Conservation (phyloP, 2,888 invertebrate species). For the Catocala sponsa region DNA sequence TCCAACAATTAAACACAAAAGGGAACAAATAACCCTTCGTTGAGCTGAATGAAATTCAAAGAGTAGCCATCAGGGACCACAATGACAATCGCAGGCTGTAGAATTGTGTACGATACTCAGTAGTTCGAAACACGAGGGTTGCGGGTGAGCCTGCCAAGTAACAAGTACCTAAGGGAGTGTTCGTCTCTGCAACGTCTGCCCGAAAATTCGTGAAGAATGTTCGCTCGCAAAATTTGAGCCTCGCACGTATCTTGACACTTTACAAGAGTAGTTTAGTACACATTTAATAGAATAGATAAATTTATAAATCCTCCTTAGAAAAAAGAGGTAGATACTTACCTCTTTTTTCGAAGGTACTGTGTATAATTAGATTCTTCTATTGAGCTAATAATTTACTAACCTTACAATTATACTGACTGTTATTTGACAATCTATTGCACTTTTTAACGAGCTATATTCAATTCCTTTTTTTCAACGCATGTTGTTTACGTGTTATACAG, state of each 20-base stretch:
- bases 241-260: slow-evolving; percentile 1
- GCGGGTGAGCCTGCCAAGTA: slow-evolving; percentile 21
- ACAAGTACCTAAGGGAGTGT: slow-evolving; percentile 31
- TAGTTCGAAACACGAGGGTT: slow-evolving; percentile 4
- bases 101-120: slow-evolving; percentile 27
- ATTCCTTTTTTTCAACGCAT: too few relatives aligned
- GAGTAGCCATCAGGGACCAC: slow-evolving; percentile 33
- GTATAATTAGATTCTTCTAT: too few relatives aligned
- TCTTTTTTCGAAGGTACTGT: too few relatives aligned
- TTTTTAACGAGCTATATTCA: too few relatives aligned
- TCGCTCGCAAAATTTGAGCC: not conserved
- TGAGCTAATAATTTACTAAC: too few relatives aligned
- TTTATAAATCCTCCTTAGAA: too few relatives aligned
- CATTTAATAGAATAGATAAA: not conserved
- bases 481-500: too few relatives aligned
- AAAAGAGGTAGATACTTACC: too few relatives aligned
- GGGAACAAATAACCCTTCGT: slow-evolving; percentile 30
- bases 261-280: not conserved
- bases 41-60: slow-evolving; percentile 32
- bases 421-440: too few relatives aligned
- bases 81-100: slow-evolving; percentile 28
- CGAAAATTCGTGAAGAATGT: not conserved
- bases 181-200: slow-evolving; percentile 10
- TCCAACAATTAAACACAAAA: slow-evolving; percentile 40
- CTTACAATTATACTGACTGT: too few relatives aligned